Conservation (phyloP, 2,888 invertebrate genomes). For the Deladenus siricidicola region DNA sequence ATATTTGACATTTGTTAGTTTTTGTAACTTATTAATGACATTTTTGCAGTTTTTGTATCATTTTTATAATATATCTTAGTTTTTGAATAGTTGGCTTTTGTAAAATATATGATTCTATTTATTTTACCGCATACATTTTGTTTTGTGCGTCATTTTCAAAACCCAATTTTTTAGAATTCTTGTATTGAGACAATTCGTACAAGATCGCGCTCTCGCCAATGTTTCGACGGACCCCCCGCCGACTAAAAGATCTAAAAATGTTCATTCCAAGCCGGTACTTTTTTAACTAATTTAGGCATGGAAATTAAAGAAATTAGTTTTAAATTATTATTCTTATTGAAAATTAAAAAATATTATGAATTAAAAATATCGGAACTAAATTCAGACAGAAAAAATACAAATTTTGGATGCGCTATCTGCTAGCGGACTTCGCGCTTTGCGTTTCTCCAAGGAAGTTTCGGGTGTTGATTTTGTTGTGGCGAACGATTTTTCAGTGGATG, state of each 20-base stretch:
- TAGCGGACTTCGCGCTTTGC: conserved; percentile 84
- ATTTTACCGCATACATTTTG: too few species aligned
- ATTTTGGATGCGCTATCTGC: conserved; percentile 91
- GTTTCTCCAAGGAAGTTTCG: conserved; percentile 79
- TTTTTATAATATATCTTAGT: too few species aligned
- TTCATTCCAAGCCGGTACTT: not conserved
- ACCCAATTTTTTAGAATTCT: conserved; percentile 61
- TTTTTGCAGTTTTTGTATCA: too few species aligned
- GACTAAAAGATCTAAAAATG: not conserved
- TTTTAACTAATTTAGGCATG: not conserved
- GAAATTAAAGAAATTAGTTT: too few species aligned
- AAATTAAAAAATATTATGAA: too few species aligned
- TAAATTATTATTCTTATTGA: too few species aligned
- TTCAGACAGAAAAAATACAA: conserved; percentile 47
- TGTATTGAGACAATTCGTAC: conserved; percentile 64
- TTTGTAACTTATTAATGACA: too few species aligned
- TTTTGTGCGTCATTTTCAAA: conserved; percentile 62
- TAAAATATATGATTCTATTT: too few species aligned
- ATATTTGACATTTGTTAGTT: conserved; percentile 28
- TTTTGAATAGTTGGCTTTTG: too few species aligned
- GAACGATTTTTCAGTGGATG: conserved; percentile 68
- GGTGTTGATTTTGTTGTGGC: conserved; percentile 41
- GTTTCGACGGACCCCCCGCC: not conserved
- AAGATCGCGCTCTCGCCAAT: conserved; percentile 23
- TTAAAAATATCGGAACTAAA: too few species aligned